Conservation (phyloP, 2,888 invertebrate species). For the Trachelus iudaicus region DNA sequence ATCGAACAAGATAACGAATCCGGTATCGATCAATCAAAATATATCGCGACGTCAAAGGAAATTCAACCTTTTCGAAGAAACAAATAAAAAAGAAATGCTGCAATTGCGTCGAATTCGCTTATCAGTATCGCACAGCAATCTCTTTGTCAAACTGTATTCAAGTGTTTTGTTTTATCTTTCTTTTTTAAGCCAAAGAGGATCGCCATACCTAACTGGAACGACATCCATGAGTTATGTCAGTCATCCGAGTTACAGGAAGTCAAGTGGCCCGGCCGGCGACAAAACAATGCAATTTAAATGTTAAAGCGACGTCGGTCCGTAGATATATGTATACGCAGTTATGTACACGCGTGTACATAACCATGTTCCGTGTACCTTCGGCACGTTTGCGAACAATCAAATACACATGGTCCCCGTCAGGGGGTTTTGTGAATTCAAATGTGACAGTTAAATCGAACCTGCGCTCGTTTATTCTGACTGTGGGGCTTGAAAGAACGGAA, state of each 20-base stretch:
- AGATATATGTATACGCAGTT: neutral
- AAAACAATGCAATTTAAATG: conserved; percentile 58
- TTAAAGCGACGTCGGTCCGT: conserved; percentile 28
- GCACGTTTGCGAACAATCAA: neutral
- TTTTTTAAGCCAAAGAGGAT: neutral
- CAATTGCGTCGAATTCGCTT: neutral
- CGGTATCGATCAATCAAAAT: neutral
- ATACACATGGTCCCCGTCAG: conserved; percentile 7
- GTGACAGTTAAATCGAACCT: conserved; percentile 56
- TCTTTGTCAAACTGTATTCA: neutral
- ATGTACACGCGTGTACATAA: conserved; percentile 6
- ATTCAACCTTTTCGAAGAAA: neutral
- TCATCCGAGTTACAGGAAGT: conserved; percentile 26
- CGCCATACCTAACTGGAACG: neutral
- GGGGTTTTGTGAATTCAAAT: conserved; percentile 46
- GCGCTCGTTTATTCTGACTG: conserved; percentile 49
- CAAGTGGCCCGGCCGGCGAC: conserved; percentile 44
- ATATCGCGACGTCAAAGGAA: neutral
- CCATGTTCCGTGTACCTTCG: conserved; percentile 16
- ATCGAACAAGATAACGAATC: neutral
- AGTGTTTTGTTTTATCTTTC: neutral
- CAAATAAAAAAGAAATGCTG: neutral
- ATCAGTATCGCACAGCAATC: neutral
- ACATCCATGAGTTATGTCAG: conserved; percentile 24
- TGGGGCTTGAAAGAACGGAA: neutral